Base-by-base conservation (phyloP, 2,113 vertebrate species). In the Elaphurus davidianus region DNA sequence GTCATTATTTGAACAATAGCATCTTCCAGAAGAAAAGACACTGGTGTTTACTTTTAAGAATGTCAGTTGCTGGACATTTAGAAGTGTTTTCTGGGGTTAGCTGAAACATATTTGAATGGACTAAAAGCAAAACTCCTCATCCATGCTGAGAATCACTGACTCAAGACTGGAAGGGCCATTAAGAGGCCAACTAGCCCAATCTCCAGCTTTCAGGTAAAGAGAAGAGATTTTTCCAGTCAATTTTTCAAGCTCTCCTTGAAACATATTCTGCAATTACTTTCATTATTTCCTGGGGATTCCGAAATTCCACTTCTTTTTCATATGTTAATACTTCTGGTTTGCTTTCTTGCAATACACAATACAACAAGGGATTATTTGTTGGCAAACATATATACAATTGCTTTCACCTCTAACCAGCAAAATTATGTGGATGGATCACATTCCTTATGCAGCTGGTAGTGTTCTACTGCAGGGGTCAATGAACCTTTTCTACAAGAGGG, bases 21-120 rank as follows among this genome's bases (percentile, higher is more conserved):
- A 98, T 98, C 98, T 98, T 98, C 95, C 94, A 98, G 97, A 98
- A 97, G 97, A 98, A 98, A 98, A 98, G 95, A 98, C 95, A 98
- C 87, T 8, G 52, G 52, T 95, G 93, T 97, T 98, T 98, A 98
- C 96, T 96, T 97, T 97, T 97, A 36, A 79, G 90, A 74, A 98
- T 97, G 60, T 88, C 92, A 96, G 84, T 95, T 43, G 6, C 84
- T 87, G 96, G 85, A 97, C 89, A 55, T 89, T 98, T 97, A 87
- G 87, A 98, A 96, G 87, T 60, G 83, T 95, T 96, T 96, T 86
- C 95, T 93, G 87, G 27, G 82, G 57, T 97, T 96, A 88, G 62
- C 59, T 90, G 95, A 96, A 93, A 94, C 43, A 96, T 98, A 97
- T 93, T 82, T 88, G 87, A 79, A 54, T 95, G 87, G n/a, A 95